Percentiles rank a stretch among this genome's conserved stretches.
Evolutionary conservation across 2,888 invertebrate genomes (phyloP).

Genomic region (Aproaerema taeniolella): DNA sequence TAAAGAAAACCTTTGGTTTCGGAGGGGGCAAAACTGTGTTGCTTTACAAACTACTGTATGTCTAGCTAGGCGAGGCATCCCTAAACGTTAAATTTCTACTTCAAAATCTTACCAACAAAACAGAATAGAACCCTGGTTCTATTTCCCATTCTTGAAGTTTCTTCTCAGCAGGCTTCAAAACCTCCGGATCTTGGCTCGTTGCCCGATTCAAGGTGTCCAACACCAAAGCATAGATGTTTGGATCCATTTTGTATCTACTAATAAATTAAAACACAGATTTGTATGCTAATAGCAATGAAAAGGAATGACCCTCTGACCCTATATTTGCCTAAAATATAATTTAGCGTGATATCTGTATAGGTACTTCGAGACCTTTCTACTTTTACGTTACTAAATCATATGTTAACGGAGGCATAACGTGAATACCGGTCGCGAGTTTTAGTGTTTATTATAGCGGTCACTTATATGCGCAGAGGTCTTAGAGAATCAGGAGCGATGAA

Average conservation of each 20-base stretch:
- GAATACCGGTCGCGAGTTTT: neutral
- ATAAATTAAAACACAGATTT: no score
- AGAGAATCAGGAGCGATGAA: neutral
- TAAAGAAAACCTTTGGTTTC: no score
- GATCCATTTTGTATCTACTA: constrained; percentile 69
- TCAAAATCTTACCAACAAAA: constrained; percentile 88
- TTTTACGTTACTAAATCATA: no score
- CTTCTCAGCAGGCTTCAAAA: constrained; percentile 92
- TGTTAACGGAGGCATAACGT: neutral
- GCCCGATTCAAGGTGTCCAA: constrained; percentile 88
- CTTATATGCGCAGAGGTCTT: neutral
- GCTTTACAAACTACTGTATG: no score
- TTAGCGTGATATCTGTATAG: neutral
- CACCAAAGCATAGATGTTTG: constrained; percentile 78
- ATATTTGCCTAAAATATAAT: no score
- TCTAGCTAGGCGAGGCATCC: no score
- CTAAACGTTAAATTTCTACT: no score
- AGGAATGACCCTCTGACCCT: no score
- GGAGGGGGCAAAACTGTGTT: no score
- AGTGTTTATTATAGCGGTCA: no score
- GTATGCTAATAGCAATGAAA: no score
- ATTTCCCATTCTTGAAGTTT: constrained; percentile 93
- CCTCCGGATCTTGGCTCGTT: constrained; percentile 88
- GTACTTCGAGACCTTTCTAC: no score
- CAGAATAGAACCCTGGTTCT: constrained; percentile 92